Conservation (phyloP, 2,797 vertebrate genomes). For the Mycteria americana region DNA sequence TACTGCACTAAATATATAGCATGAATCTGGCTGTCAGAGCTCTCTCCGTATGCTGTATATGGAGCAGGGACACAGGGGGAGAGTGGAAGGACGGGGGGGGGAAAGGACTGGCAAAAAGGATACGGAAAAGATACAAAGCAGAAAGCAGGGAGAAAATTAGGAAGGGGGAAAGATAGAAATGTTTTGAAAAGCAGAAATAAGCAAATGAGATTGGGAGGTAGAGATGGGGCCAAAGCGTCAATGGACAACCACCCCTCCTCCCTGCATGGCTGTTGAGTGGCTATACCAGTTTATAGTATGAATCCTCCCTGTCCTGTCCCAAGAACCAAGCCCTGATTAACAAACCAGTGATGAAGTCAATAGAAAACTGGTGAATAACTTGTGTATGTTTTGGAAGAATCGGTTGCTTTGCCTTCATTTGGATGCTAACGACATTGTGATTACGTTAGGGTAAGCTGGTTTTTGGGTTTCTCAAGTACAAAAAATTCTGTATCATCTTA, state of each 20-base stretch:
- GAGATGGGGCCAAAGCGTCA: neutral
- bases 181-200: neutral
- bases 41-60: accelerated
- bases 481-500: neutral
- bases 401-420: neutral
- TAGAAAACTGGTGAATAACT: neutral
- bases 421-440: neutral
- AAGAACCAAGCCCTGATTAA: neutral
- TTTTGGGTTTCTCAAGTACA: neutral
- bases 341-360: neutral
- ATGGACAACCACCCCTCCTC: neutral
- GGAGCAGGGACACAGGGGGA: neutral
- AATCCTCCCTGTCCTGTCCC: neutral
- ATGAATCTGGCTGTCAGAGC: neutral
- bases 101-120: neutral
- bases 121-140: neutral
- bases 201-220: neutral
- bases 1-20: neutral
- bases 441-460: neutral
- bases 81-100: neutral
- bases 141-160: neutral
- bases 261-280: neutral
- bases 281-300: accelerated
- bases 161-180: neutral
- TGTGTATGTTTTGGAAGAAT: neutral